Evolutionary conservation across 2,113 vertebrate genomes (phyloP), one percentile per base, ranked within the genome.

Genomic region (Pachycephala philippinensis): DNA sequence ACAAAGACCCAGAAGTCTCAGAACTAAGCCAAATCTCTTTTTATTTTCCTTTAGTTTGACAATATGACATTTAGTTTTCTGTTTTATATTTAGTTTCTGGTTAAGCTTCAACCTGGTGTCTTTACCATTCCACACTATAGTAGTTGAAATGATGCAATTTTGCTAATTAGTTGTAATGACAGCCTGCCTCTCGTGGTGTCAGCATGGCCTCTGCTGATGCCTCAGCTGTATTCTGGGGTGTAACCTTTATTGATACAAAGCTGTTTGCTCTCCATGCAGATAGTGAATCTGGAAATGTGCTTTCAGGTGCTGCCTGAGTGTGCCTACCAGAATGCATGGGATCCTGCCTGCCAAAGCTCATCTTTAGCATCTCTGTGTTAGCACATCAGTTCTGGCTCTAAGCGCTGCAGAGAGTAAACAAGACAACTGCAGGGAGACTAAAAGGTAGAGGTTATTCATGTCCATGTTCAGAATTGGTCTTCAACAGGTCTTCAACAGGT

Each of bases 381-480:
- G 18, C 10, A 17, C 28, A 63, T 20, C 44, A 44, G 24, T 52
- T 87, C 69, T 79, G 27, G 15, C 40, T 22, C n/a, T 61, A 57
- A 69, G 13, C 12, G 28, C 31, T 33, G 22, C 6, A 69, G 26
- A 35, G 7, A 56, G 11, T 49, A 40, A 71, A 16, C 24, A 69
- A 78, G 40, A 40, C 13, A 49, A 68, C 31, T 14, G 15, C 13
- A 40, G 1, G 5, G 44, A 85, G 15, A 35, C 2, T 16, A 50
- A 82, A 84, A 79, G 3, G 7, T 35, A 40, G 19, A 68, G 16
- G 49, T 64, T 68, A 52, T 76, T 79, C 28, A n/a, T 22, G 23
- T 7, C 16, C 10, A 4, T 0, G 1, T 45, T 84, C 33, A 66
- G 35, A 89, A 54, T 0, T 37, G 9, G 4, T 60, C 44, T 75